phyloP scores from a whole-genome alignment of 2,888 invertebrate species.

The Morpho achilles region DNA sequence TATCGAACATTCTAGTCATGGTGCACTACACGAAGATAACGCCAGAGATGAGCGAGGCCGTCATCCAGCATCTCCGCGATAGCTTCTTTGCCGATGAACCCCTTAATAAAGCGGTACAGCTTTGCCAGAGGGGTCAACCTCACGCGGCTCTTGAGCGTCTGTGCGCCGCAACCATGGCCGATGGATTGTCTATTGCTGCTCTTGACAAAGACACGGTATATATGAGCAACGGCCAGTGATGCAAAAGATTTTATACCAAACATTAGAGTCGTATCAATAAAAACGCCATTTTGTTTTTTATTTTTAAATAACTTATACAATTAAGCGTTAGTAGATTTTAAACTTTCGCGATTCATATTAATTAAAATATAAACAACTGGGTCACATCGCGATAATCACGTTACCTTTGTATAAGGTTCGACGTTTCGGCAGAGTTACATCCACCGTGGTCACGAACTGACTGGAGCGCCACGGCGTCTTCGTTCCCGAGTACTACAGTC shows the following conservation, averaged over 20 bases:
- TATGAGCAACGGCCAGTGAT: neutral
- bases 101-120: slow-evolving; percentile 86
- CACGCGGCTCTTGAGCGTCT: slow-evolving; percentile 86
- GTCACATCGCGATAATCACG: no score
- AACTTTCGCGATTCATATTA: no score
- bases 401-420: no score
- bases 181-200: slow-evolving; percentile 86
- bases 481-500: no score
- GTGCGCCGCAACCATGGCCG: slow-evolving; percentile 84
- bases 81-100: slow-evolving; percentile 92
- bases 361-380: no score
- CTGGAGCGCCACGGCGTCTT: no score
- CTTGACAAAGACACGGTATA: slow-evolving; percentile 78
- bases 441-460: no score
- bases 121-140: slow-evolving; percentile 84
- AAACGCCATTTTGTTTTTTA: neutral
- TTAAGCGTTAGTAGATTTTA: no score
- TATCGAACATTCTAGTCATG: slow-evolving; percentile 33
- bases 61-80: slow-evolving; percentile 84
- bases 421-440: no score
- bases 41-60: slow-evolving; percentile 72
- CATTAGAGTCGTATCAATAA: neutral
- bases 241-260: neutral
- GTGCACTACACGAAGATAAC: slow-evolving; percentile 55
- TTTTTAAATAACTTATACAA: no score